phyloP scores from a whole-genome alignment of 1,140 invertebrate genomes.

The Sycobia sp. region DNA sequence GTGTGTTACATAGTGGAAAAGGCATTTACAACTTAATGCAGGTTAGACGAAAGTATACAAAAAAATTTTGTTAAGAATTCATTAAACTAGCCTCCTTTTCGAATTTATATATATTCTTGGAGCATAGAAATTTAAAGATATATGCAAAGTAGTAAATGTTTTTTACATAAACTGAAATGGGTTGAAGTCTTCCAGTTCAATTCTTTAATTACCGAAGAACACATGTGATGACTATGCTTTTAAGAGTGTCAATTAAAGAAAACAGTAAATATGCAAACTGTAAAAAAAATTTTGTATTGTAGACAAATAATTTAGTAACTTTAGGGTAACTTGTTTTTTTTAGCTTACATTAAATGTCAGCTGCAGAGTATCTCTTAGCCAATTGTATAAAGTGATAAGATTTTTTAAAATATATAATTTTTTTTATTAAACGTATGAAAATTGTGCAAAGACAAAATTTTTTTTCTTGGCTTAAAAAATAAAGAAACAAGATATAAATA shows the following conservation, averaged over 20 bases:
- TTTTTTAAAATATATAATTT: neutral
- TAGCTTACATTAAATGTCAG: neutral
- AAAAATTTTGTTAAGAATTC: neutral
- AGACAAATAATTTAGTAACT: neutral
- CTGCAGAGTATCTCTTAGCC: slow-evolving; percentile 7
- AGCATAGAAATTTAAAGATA: neutral
- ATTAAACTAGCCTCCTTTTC: neutral
- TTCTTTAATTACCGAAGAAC: neutral
- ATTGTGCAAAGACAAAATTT: too few species aligned
- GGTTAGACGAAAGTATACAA: slow-evolving; percentile 19
- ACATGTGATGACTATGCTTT: slow-evolving; percentile 13
- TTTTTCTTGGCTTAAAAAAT: too few species aligned
- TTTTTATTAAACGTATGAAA: neutral
- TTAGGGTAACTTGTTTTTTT: neutral
- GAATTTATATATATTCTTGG: neutral
- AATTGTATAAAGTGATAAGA: neutral
- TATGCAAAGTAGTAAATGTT: neutral
- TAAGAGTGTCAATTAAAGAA: slow-evolving; percentile 2
- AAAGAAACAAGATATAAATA: too few species aligned
- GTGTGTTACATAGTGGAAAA: neutral
- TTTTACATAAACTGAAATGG: slow-evolving; percentile 1
- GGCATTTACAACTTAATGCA: too few species aligned
- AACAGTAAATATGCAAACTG: neutral
- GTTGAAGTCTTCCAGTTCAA: slow-evolving; percentile 16
- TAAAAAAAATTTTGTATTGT: neutral